Percentiles rank a stretch among this genome's conserved stretches.
These are phyloP conservation scores for Ophion ellenae DNA, from an alignment of 2,888 invertebrate species.

Conservation along the genomic window DNA sequence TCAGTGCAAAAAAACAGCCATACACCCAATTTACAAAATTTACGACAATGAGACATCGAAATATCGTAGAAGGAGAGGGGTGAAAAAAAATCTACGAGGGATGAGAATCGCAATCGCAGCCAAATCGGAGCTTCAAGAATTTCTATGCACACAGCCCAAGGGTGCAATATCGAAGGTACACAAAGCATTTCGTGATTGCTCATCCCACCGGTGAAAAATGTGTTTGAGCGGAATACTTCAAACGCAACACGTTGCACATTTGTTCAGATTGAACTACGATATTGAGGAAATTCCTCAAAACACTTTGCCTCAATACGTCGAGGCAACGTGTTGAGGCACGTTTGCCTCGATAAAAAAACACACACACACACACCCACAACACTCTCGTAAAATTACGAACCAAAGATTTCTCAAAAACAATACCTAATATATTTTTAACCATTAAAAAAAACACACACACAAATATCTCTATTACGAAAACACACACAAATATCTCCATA, in stretches of 20 bases:
- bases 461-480: too few species aligned
- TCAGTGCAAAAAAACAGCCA: neutral
- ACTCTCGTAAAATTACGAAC: too few species aligned
- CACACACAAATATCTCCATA: too few species aligned
- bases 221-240: too few species aligned
- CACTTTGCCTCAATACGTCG: too few species aligned
- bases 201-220: too few species aligned
- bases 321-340: too few species aligned
- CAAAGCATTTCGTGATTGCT: neutral
- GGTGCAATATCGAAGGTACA: neutral
- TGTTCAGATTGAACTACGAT: neutral
- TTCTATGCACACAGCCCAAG: neutral
- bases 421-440: too few species aligned
- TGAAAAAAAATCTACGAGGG: neutral
- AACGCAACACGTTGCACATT: too few species aligned
- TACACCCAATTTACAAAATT: neutral
- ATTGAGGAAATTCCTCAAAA: too few species aligned
- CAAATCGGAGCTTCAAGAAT: neutral
- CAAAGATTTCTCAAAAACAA: neutral
- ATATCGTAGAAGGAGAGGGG: neutral
- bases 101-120: constrained; percentile 3
- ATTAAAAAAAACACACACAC: neutral
- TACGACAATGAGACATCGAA: neutral
- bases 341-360: too few species aligned
- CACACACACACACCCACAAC: too few species aligned